Percentiles rank a stretch among this genome's conserved stretches.
Evolutionary conservation across 2,888 invertebrate species (phyloP).

Genomic region (Melieria omissa): DNA sequence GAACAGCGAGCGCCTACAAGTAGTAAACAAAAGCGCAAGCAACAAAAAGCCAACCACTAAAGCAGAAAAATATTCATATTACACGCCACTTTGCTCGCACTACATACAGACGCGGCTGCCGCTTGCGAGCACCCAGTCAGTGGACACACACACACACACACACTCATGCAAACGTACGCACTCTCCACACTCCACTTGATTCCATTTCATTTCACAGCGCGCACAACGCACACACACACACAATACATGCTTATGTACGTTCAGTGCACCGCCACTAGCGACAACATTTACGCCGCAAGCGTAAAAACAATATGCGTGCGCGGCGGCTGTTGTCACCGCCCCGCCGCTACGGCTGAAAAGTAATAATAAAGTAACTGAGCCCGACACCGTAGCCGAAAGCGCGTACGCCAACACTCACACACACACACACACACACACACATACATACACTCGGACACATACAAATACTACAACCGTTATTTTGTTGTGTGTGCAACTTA

Average conservation of each 20-base stretch:
- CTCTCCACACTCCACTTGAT: slow-evolving; percentile 11
- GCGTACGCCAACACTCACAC: no score
- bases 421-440: neutral
- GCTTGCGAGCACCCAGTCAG: neutral
- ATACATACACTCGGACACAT: neutral
- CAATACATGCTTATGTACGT: neutral
- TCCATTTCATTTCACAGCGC: slow-evolving; percentile 21
- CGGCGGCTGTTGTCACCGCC: no score
- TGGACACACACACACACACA: neutral
- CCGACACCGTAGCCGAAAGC: slow-evolving; percentile 1
- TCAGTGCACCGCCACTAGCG: no score
- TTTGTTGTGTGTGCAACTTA: no score
- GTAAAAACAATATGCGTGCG: no score
- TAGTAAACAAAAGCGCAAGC: slow-evolving; percentile 1
- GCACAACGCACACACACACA: neutral
- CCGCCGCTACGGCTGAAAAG: no score
- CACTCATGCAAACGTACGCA: neutral
- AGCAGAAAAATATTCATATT: slow-evolving; percentile 38
- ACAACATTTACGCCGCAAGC: no score
- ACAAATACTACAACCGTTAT: no score
- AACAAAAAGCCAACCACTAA: slow-evolving; percentile 25
- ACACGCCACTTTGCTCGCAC: slow-evolving; percentile 27
- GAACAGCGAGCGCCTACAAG: slow-evolving; percentile 15
- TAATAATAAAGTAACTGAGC: slow-evolving; percentile 20
- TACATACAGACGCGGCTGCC: no score